These are phyloP conservation scores for Lerema accius DNA, from an alignment of 1,140 invertebrate species.

Conservation along the genomic window DNA sequence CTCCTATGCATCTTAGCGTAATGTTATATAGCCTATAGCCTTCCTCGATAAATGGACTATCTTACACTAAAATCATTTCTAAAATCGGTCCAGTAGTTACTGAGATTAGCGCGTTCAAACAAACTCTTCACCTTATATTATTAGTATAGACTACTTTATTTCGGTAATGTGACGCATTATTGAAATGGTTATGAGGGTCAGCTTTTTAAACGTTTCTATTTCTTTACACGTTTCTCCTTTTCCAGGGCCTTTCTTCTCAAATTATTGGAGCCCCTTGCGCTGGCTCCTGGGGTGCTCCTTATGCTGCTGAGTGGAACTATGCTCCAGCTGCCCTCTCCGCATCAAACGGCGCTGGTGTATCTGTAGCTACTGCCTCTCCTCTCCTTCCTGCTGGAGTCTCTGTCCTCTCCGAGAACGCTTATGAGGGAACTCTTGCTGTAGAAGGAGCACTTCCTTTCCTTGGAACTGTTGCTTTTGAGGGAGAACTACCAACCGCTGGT, in stretches of 20 bases:
- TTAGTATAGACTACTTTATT: too few species aligned
- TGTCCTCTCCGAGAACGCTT: slow-evolving; percentile 41
- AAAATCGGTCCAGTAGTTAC: too few species aligned
- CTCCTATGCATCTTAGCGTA: too few species aligned
- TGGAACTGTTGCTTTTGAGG: slow-evolving; percentile 49
- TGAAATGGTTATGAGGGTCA: too few species aligned
- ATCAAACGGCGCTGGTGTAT: slow-evolving; percentile 16
- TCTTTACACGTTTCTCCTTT: too few species aligned
- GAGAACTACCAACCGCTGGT: slow-evolving; percentile 50
- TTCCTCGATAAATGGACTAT: too few species aligned
- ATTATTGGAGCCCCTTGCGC: slow-evolving; percentile 20
- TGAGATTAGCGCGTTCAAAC: too few species aligned
- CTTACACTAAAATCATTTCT: too few species aligned
- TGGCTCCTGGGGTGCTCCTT: not conserved
- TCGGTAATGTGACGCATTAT: too few species aligned
- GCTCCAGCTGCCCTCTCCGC: not conserved
- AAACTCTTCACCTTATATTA: too few species aligned
- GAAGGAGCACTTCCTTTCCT: slow-evolving; percentile 50
- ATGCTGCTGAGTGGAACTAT: not conserved
- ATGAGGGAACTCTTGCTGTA: slow-evolving; percentile 42
- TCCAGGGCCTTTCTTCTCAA: slow-evolving; percentile 36
- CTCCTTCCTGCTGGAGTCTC: slow-evolving; percentile 42
- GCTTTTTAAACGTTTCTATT: too few species aligned
- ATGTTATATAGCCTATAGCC: too few species aligned
- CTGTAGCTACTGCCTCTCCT: slow-evolving; percentile 39